phyloP scores from a whole-genome alignment of 2,113 vertebrate species.

The Vicugna pacos region DNA sequence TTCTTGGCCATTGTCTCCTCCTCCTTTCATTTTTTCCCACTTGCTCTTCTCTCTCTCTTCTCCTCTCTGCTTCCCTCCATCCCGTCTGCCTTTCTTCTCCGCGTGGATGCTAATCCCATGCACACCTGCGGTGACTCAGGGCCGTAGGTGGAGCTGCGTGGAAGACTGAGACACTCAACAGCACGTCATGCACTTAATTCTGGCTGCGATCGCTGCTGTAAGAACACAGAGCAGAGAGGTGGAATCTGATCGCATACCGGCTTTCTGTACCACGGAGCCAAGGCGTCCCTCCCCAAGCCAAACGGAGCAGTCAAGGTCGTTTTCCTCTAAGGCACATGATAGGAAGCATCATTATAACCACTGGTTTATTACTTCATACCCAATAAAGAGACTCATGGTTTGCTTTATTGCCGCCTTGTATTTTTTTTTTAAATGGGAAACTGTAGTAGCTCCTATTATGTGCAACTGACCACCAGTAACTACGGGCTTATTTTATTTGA shows the following conservation, averaged over 20 bases:
- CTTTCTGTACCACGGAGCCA: not conserved
- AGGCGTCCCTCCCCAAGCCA: conserved; percentile 1
- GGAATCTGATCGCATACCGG: not conserved
- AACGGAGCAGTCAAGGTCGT: conserved; percentile 40
- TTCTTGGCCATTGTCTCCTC: not conserved
- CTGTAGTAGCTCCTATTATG: conserved; percentile 73
- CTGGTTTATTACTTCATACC: conserved; percentile 84
- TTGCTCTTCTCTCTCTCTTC: not conserved
- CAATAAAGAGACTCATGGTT: conserved; percentile 82
- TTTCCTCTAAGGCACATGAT: conserved; percentile 68
- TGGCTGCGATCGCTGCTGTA: not conserved
- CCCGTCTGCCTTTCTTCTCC: not conserved
- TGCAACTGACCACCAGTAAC: conserved; percentile 60
- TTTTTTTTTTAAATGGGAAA: conserved; percentile 75
- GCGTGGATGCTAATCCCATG: not conserved
- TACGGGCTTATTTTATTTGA: conserved; percentile 66
- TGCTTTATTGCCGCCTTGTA: conserved; percentile 76
- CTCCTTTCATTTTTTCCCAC: not conserved
- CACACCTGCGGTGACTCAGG: not conserved
- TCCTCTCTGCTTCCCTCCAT: not conserved
- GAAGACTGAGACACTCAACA: not conserved
- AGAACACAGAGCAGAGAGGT: not conserved
- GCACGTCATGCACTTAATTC: not conserved
- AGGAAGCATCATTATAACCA: conserved; percentile 64
- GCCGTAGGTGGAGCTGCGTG: not conserved